Evolutionary conservation across 2,797 vertebrate species (phyloP).

Genomic region (Mustela erminea): DNA sequence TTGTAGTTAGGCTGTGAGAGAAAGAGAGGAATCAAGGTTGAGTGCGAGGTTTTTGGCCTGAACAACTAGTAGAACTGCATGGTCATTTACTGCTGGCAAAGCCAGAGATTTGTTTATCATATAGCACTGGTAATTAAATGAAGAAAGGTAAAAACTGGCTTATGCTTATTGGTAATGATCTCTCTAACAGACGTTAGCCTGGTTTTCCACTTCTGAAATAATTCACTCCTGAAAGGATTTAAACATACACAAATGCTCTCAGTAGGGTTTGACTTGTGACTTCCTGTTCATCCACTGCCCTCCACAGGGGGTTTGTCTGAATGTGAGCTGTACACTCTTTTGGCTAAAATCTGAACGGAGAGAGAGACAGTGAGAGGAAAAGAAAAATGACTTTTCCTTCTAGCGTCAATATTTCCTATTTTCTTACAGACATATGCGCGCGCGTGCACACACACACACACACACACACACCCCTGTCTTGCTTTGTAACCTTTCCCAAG

Average conservation of each 20-base stretch:
- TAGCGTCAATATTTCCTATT: not conserved
- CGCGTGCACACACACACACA: too few species aligned
- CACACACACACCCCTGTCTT: not conserved
- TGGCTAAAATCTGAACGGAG: not conserved
- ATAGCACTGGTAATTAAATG: not conserved
- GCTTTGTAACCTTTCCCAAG: not conserved
- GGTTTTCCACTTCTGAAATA: conserved; percentile 26
- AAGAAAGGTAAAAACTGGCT: conserved; percentile 1
- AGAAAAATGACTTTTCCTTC: not conserved
- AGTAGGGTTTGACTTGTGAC: not conserved
- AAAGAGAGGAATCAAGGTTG: not conserved
- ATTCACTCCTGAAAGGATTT: not conserved
- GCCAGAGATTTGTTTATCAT: not conserved
- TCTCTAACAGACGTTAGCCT: not conserved
- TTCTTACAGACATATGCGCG: not conserved
- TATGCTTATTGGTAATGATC: not conserved
- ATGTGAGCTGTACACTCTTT: not conserved
- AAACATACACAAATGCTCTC: not conserved
- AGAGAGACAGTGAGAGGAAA: not conserved
- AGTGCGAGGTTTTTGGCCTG: not conserved
- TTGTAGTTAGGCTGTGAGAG: not conserved
- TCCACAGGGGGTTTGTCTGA: not conserved
- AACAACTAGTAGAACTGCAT: not conserved
- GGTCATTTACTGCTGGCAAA: not conserved
- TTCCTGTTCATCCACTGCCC: conserved; percentile 15